Evolutionary conservation across 1,140 invertebrate genomes (phyloP), one percentile per base, ranked within the genome.

Genomic region (Pogonomyrmex barbatus): DNA sequence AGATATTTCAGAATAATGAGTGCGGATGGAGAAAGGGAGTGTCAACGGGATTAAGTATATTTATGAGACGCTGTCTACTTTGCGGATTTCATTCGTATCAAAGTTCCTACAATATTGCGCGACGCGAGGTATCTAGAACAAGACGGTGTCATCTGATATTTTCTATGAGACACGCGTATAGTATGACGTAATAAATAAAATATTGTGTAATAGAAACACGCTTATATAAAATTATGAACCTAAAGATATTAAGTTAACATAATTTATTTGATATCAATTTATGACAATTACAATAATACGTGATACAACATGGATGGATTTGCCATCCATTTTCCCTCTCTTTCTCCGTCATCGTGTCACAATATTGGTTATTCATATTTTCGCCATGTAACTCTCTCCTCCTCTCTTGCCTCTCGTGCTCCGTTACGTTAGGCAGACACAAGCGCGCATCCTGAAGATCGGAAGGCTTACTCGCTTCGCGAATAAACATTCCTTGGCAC

Each of bases 1-100:
- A 95, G 93, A 95, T 95, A 95, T 95, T 95, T 94, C 90, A 93
- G 93, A 94, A 95, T 95, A 95, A 95, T 95, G 94, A 95, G 93
- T 92, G 92, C 91, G 91, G 91, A 94, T 94, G 94, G 4, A 42
- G 6, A 52, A 17, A 50, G 30, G 94, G 92, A 91, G 94, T 92
- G 93, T 92, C 91, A 91, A 92, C 93, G 93, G 10, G 93, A 95
- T 95, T 94, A 95, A 95, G 92, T 93, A 92, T 94, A 95, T 94
- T 94, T 95, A 94, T 89, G 93, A 93, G 91, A 85, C 89, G 33
- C 90, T 87, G 85, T 90, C 91, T 90, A 82, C 88, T 88, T 87
- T 85, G 84, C 86, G 65, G 39, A 73, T 87, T 70, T 86, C 68
- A 65, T 76, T 86, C 84, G 85, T 83, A 86, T 87, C 88, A 83